Evolutionary conservation across 2,113 vertebrate species (phyloP).

Genomic region (Odontophorus gujanensis): DNA sequence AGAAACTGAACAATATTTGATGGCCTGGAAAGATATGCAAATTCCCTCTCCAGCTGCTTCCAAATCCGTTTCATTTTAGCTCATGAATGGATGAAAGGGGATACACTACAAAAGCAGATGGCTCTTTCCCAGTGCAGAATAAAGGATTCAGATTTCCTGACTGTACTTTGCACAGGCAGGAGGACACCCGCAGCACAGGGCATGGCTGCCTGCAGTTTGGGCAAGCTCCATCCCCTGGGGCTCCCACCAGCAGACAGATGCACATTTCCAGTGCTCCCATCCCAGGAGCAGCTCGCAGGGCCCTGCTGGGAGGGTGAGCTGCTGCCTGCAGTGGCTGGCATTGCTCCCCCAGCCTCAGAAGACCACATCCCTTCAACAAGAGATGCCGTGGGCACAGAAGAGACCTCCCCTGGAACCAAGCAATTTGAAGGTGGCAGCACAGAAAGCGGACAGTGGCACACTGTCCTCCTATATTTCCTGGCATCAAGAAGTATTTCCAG

Average conservation of each 20-base stretch:
- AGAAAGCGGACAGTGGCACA: neutral
- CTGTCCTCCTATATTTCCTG: neutral
- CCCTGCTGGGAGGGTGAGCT: neutral
- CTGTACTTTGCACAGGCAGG: neutral
- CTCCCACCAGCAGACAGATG: neutral
- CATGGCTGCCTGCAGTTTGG: neutral
- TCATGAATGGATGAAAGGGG: neutral
- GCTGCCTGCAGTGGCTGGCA: no score
- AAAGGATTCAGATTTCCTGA: neutral
- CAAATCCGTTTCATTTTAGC: neutral
- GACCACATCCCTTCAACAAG: neutral
- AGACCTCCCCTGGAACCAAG: neutral
- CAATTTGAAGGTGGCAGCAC: no score
- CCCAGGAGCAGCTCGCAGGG: neutral
- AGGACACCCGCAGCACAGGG: fast-evolving
- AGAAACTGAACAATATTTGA: neutral
- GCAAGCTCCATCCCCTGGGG: neutral
- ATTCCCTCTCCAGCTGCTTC: neutral
- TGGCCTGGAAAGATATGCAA: neutral
- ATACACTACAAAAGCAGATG: neutral
- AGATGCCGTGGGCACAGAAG: neutral
- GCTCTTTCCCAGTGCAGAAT: neutral
- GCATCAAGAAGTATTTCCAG: neutral
- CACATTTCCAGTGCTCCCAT: neutral
- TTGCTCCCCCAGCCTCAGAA: neutral